Base-by-base conservation (phyloP, 2,797 vertebrate genomes). In the Syngnathus rostellatus region DNA sequence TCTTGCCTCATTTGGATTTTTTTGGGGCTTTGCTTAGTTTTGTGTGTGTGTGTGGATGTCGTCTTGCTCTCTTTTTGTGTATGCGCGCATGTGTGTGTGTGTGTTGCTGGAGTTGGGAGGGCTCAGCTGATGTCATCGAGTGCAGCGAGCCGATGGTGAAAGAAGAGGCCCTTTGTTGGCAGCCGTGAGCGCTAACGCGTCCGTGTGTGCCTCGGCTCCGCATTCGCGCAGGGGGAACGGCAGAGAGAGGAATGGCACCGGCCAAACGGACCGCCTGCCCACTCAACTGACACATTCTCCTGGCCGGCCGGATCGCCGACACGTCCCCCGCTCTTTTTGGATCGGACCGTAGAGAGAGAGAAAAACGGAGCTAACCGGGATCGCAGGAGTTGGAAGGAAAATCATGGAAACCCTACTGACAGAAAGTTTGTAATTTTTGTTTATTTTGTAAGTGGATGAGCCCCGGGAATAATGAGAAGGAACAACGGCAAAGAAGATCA, bases 91-190 rank as follows among this genome's bases (percentile, higher is more conserved):
- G 66, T 54, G 68, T 77, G 78, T 79, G 72, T 79, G 74, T 82
- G 77, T 73, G 76, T 68, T 79, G 85, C 80, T 82, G 71, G 74
- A 86, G 78, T 91, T 91, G 92, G 94, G 93, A 90, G 93, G 91
- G 86, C 80, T 61, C 76, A 75, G 82, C 91, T 94, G 94, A 94
- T 94, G 94, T 94, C 94, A 94, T 78, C 82, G 90, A 91, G 91
- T 89, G 86, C 89, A 89, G 79, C 81, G 79, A 87, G 88, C 91
- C 82, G 76, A 89, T 91, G 88, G 88, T 92, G 92, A 93, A 94
- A 91, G 93, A 94, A 91, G 93, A 90, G 93, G 91, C 93, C 91
- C 95, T 96, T 98, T 97, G 95, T 98, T 97, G 94, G 93, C 92
- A 81, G 86, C 84, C 82, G 62, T 70, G 3, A 90, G 89, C 86